A percentile compares a stretch with the other conserved stretches of the same genome.
Evolutionary conservation across 2,113 vertebrate genomes (phyloP).

Genomic region (Columba janthina): DNA sequence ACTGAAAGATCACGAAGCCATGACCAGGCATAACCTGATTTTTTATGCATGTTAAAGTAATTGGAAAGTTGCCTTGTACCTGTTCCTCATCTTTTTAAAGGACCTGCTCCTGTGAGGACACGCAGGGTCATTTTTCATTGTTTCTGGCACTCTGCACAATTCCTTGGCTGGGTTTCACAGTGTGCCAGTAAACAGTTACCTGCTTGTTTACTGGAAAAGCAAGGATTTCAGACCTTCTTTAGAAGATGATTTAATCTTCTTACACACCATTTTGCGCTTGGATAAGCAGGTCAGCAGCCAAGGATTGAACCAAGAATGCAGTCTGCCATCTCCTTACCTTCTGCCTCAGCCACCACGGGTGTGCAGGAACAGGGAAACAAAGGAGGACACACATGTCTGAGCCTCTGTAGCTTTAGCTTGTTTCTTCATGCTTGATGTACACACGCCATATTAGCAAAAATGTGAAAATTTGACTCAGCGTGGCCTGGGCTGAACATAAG

Average conservation of each 20-base stretch:
- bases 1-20: background rate
- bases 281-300: conserved; percentile 7
- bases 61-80: conserved; percentile 6
- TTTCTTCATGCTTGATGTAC: conserved; percentile 41
- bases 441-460: background rate
- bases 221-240: background rate
- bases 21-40: background rate
- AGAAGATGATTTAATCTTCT: conserved; percentile 2
- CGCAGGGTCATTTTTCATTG: background rate
- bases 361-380: background rate
- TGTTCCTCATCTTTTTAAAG: conserved; percentile 2
- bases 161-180: conserved; percentile 1
- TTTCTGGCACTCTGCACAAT: background rate
- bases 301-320: background rate
- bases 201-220: conserved; percentile 24
- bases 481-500: background rate
- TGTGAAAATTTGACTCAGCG: background rate
- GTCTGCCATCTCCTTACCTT: background rate
- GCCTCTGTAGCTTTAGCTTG: background rate
- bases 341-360: background rate
- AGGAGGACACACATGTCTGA: background rate
- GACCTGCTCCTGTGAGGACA: background rate
- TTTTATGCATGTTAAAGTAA: conserved; percentile 27
- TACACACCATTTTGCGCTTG: background rate
- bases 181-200: conserved; percentile 18